These are phyloP conservation scores for Therioaphis trifolii DNA, from an alignment of 2,888 invertebrate species.

Conservation along the genomic window DNA sequence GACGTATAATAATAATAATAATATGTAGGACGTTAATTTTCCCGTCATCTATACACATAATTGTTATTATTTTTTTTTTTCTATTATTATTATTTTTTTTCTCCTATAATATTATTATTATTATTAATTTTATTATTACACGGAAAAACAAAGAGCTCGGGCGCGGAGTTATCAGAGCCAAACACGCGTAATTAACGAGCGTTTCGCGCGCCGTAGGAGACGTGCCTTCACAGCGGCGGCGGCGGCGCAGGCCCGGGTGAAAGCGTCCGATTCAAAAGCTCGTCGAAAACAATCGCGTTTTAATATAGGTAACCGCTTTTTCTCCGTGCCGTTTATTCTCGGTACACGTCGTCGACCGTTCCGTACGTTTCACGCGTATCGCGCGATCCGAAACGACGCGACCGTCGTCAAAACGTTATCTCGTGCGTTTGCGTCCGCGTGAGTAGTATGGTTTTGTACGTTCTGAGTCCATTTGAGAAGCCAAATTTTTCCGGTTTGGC, in stretches of 20 bases:
- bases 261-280: constrained; percentile 33
- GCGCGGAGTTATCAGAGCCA: constrained; percentile 53
- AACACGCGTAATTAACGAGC: constrained; percentile 35
- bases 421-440: too few relatives aligned
- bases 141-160: not conserved
- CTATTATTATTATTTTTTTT: not conserved
- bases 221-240: not conserved
- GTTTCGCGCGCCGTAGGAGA: not conserved
- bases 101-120: too few relatives aligned
- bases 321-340: too few relatives aligned
- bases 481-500: too few relatives aligned
- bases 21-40: constrained; percentile 51
- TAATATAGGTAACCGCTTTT: too few relatives aligned
- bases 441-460: too few relatives aligned
- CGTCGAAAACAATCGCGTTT: constrained; percentile 24
- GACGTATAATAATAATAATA: not conserved
- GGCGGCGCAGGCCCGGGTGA: constrained; percentile 31
- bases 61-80: constrained; percentile 3
- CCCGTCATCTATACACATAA: constrained; percentile 20
- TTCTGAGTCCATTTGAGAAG: too few relatives aligned
- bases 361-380: too few relatives aligned
- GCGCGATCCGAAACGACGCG: too few relatives aligned
- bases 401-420: too few relatives aligned
- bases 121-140: too few relatives aligned
- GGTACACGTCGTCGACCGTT: too few relatives aligned